Base-by-base conservation (phyloP, 2,113 vertebrate genomes). In the Plectropomus leopardus region DNA sequence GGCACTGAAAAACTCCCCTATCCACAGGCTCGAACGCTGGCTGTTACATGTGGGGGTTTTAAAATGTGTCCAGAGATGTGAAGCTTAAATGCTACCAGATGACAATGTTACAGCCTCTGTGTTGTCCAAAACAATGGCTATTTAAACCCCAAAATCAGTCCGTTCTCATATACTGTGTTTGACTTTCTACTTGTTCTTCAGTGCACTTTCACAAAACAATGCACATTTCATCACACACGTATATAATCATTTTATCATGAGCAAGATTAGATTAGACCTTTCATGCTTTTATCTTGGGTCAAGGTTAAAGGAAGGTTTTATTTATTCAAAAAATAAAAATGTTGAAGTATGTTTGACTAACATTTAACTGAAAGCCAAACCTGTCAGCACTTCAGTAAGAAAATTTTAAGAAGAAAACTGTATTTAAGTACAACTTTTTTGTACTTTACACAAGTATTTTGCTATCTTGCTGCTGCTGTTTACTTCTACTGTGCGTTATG, bases 1-100 rank as follows among this genome's bases (percentile, higher is more conserved):
- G 93, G 94, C 86, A 83, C 86, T 85, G 70, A 88, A 87, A 76
- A 73, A 70, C 71, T 65, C 61, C 26, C 14, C 59, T 21, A 1
- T 68, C 55, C 58, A 21, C 69, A 79, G 65, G 67, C 76, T 60
- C 0, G 3, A 63, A 53, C 7, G 34, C 24, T 57, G 60, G 57
- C 55, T 51, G 66, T 36, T 77, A 21, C 28, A 68, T 53, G 36
- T 67, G 78, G 68, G 69, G 83, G 58, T 24, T 13, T 30, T 3
- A 64, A 70, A 57, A 69, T 5, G 36, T 64, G 72, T 80, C 65
- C 51, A 80, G 64, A 82, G 71, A 79, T 71, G 61, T 60, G 64
- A 65, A 63, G 51, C 30, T 32, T 72, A 69, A 80, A 80, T 45
- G 64, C 68, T 82, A 55, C 57, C 64, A 80, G 69, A 83, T 72